A percentile compares a stretch with the other conserved stretches of the same genome.
Evolutionary conservation across 35 echinoderm and acorn worm species (phyloP).

Genomic region (Strongylocentrotus purpuratus): DNA sequence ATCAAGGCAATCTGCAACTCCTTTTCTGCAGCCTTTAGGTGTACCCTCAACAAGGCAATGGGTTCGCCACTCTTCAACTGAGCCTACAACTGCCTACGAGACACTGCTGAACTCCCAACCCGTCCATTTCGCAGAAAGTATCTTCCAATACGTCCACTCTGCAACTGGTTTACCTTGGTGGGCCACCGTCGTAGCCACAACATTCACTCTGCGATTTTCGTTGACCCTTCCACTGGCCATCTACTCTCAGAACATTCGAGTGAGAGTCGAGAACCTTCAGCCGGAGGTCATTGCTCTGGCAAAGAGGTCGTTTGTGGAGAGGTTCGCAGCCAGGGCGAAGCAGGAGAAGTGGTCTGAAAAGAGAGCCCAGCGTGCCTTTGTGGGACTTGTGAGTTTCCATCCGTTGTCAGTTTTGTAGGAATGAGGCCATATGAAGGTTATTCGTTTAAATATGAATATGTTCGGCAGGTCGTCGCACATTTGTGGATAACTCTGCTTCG

Average conservation of each 20-base stretch:
- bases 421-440: too few relatives aligned
- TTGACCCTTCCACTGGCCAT: conserved; percentile 60
- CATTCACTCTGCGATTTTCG: conserved; percentile 39
- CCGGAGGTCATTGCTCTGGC: conserved; percentile 72
- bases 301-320: conserved; percentile 61
- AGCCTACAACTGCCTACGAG: conserved; percentile 62
- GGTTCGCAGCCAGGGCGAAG: conserved; percentile 67
- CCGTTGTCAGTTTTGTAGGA: not conserved
- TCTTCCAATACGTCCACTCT: conserved; percentile 52
- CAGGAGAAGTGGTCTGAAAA: conserved; percentile 79
- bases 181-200: conserved; percentile 49
- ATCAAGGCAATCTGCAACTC: not conserved
- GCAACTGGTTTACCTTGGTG: conserved; percentile 66
- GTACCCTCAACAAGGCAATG: not conserved
- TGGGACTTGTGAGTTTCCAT: conserved; percentile 68
- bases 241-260: conserved; percentile 62
- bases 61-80: conserved; percentile 37
- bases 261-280: conserved; percentile 71
- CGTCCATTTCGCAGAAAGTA: conserved; percentile 54
- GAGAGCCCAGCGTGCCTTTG: conserved; percentile 58
- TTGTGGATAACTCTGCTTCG: too few relatives aligned
- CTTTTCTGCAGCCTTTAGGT: not conserved
- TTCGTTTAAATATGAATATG: too few relatives aligned
- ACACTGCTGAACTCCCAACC: conserved; percentile 54
- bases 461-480: too few relatives aligned